Base-by-base conservation (phyloP, 2,113 vertebrate genomes). In the Patagioenas fasciata region DNA sequence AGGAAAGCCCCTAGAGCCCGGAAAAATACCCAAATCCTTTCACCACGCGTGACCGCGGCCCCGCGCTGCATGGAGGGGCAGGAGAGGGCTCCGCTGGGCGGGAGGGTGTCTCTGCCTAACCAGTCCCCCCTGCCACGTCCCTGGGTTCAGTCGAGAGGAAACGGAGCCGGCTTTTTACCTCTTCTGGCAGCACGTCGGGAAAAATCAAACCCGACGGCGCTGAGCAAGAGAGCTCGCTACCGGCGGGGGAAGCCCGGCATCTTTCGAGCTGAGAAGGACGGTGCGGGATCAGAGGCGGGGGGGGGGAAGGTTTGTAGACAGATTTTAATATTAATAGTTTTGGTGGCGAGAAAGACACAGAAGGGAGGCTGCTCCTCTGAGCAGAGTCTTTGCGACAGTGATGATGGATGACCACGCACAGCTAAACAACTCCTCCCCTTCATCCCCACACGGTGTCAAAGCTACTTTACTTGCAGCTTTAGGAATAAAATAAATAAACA, bases 261-360 rank as follows among this genome's bases (percentile, higher is more conserved):
- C 50, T 8, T 8, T 5, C 4, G 32, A 25, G 60, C 40, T 26
- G 65, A 11, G 70, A 18, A 24, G 72, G 93, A 73, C 23, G 11
- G 86, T 25, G 88, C 71, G 96, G 56, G 81, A 32, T 64, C 11
- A 51, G 62, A 62, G 91, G 73, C 80, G 36, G 79, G 64, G 23
- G 87, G 77, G 82, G 93, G 91, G 89, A 10, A 78, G n/a, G 89
- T 96, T 93, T 71, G 96, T 91, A 74, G 96, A 97, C 98, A 97
- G 98, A 98, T 99, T 99, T 99, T 98, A 98, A 99, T 99, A 99
- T 99, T 99, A 99, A 99, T 99, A 98, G 98, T 99, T 98, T 98
- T 97, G 97, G 96, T 98, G 98, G 98, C 21, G 53, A 93, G 92
- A 95, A 90, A 98, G 98, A 98, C 98, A 98, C 98, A 99, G 99